Percentiles rank a stretch among this genome's conserved stretches.
Conservation (phyloP, 2,888 invertebrate species). For the Diloba caeruleocephala region DNA sequence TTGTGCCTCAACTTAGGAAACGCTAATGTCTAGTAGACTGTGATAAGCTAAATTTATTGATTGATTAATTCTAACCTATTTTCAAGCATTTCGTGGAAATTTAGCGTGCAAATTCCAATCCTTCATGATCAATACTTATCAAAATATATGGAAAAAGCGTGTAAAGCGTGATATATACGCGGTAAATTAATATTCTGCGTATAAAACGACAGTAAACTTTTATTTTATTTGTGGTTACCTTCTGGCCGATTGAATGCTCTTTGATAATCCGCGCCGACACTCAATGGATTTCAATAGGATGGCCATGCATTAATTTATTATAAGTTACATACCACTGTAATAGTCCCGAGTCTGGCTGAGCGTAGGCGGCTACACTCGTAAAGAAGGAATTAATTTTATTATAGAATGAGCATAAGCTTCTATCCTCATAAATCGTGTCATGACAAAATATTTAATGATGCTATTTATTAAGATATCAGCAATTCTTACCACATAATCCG, state of each 20-base stretch:
- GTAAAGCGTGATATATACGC: slow-evolving; percentile 52
- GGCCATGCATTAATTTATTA: slow-evolving; percentile 64
- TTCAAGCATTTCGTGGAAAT: too few species aligned
- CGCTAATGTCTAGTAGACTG: too few species aligned
- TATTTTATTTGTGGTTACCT: slow-evolving; percentile 67
- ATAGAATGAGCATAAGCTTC: slow-evolving; percentile 61
- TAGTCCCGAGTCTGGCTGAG: slow-evolving; percentile 37
- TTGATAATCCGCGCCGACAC: slow-evolving; percentile 65
- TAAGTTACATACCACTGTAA: slow-evolving; percentile 68
- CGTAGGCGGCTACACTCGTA: slow-evolving; percentile 67
- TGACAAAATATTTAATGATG: slow-evolving; percentile 77
- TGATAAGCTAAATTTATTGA: too few species aligned
- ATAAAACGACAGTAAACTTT: slow-evolving; percentile 55
- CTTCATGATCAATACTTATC: slow-evolving; percentile 5
- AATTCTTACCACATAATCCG: slow-evolving; percentile 50
- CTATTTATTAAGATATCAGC: slow-evolving; percentile 69
- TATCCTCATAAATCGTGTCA: slow-evolving; percentile 63
- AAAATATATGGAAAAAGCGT: slow-evolving; percentile 39
- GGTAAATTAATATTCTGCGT: slow-evolving; percentile 59
- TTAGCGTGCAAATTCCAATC: slow-evolving; percentile 2
- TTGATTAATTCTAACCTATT: too few species aligned
- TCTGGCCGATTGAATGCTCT: slow-evolving; percentile 68
- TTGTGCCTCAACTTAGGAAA: too few species aligned
- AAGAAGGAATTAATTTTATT: slow-evolving; percentile 71
- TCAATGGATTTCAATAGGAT: slow-evolving; percentile 83